phyloP scores from a whole-genome alignment of 2,888 invertebrate species.

The Lasioglossum zephyrum region DNA sequence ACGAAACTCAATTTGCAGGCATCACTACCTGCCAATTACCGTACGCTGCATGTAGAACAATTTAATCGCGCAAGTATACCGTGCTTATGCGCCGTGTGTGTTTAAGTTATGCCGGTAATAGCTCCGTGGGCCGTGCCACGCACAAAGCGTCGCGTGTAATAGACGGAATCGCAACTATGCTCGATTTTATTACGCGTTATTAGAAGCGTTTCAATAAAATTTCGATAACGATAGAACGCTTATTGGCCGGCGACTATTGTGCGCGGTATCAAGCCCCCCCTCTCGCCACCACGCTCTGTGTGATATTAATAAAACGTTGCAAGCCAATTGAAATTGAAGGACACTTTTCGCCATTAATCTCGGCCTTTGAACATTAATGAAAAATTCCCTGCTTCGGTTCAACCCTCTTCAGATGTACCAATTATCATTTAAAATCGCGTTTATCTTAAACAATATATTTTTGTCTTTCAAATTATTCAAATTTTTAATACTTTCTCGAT shows the following conservation, averaged over 20 bases:
- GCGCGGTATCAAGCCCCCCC: not conserved
- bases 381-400: not conserved
- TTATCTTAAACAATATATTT: not conserved
- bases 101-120: constrained; percentile 47
- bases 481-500: not conserved
- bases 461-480: not conserved
- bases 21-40: constrained; percentile 44
- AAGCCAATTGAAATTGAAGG: not conserved
- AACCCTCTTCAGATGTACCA: not conserved
- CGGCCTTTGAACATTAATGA: not conserved
- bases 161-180: constrained; percentile 10
- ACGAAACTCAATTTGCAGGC: constrained; percentile 38
- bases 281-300: not conserved
- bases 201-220: constrained; percentile 15
- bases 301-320: not conserved
- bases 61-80: constrained; percentile 26
- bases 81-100: constrained; percentile 36
- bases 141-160: constrained; percentile 21
- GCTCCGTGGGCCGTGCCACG: constrained; percentile 38
- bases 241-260: not conserved
- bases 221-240: not conserved
- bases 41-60: constrained; percentile 31
- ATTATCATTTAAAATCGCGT: not conserved
- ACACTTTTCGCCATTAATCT: not conserved
- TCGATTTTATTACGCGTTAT: constrained; percentile 30